Conservation (phyloP, 2,888 invertebrate genomes). For the Lottia scabra region DNA sequence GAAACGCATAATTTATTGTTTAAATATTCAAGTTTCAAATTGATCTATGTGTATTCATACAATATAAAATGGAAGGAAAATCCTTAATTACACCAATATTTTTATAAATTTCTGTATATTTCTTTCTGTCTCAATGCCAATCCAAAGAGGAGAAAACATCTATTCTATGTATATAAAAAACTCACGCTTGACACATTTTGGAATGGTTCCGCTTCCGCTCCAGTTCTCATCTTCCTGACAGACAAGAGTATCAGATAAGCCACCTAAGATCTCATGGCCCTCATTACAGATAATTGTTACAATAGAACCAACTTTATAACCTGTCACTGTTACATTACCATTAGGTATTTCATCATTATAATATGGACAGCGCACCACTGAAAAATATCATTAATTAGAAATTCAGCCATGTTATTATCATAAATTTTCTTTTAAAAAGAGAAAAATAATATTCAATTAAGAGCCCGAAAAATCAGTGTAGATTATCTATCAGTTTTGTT, state of each 20-base stretch:
- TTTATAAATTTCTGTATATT: not conserved
- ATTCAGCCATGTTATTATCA: not conserved
- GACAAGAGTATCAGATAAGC: slow-evolving; percentile 20
- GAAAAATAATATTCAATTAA: no score
- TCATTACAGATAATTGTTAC: slow-evolving; percentile 45
- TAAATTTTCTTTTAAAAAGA: no score
- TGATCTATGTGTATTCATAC: no score
- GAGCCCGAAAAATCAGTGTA: no score
- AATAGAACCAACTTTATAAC: slow-evolving; percentile 36
- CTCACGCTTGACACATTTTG: slow-evolving; percentile 41
- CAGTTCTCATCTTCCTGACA: slow-evolving; percentile 47
- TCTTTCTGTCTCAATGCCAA: no score
- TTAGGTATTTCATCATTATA: slow-evolving; percentile 38
- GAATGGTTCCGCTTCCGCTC: slow-evolving; percentile 36
- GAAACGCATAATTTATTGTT: no score
- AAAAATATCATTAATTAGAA: not conserved
- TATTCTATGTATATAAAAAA: not conserved
- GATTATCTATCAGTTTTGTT: no score
- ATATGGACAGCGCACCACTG: slow-evolving; percentile 56
- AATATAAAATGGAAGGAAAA: not conserved
- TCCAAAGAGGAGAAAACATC: no score
- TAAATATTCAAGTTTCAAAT: no score
- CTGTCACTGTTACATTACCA: slow-evolving; percentile 43
- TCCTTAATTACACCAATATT: not conserved
- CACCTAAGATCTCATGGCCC: slow-evolving; percentile 28